Evolutionary conservation across 2,797 vertebrate species (phyloP).

Genomic region (Danio kyathit): DNA sequence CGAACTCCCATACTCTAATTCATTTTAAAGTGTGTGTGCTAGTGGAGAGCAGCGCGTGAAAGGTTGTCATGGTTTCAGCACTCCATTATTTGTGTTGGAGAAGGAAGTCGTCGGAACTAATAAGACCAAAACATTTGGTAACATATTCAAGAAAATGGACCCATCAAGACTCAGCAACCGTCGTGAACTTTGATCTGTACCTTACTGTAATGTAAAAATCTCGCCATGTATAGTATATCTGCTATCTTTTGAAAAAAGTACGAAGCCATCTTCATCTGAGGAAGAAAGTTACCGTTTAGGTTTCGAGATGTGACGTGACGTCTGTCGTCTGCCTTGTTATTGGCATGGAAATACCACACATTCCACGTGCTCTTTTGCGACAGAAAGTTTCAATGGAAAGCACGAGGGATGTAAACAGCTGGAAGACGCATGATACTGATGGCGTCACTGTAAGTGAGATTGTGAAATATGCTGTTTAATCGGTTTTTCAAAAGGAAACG

Average conservation of each 20-base stretch:
- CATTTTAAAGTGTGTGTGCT: too few relatives aligned
- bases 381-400: slow-evolving; percentile 3
- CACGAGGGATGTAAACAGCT: background rate
- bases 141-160: background rate
- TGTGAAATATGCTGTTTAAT: background rate
- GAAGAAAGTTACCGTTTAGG: background rate
- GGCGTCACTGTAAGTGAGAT: background rate
- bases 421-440: background rate
- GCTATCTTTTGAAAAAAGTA: too few relatives aligned
- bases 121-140: too few relatives aligned
- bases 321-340: too few relatives aligned
- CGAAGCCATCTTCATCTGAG: too few relatives aligned
- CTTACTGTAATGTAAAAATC: too few relatives aligned
- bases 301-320: too few relatives aligned
- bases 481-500: background rate
- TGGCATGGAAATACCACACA: too few relatives aligned
- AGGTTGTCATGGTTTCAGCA: slow-evolving; percentile 42
- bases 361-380: background rate
- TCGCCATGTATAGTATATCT: too few relatives aligned
- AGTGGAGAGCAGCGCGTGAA: too few relatives aligned
- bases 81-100: background rate
- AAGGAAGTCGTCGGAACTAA: background rate
- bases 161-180: background rate
- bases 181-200: background rate
- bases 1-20: too few relatives aligned